Base-by-base conservation (phyloP, 2,797 vertebrate genomes). In the Allobates femoralis region DNA sequence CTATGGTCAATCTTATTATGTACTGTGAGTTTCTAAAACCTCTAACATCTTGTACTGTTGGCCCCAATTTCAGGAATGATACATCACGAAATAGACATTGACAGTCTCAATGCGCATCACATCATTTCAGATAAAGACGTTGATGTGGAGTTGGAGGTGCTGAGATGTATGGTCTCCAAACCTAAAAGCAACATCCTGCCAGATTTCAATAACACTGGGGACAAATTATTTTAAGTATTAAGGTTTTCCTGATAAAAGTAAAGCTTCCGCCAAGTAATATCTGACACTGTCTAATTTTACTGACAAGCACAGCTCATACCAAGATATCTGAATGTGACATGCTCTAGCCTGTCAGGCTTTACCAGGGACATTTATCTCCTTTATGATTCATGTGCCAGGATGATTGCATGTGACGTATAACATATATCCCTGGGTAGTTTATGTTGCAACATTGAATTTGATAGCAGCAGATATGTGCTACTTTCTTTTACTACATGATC, bases 391-490 rank as follows among this genome's bases (percentile, higher is more conserved):
- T 89, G 92, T 89, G 88, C 90, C 90, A 92, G 91, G 93, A 93
- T 94, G 93, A 95, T 93, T 93, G 92, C 90, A 91, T 90, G 90
- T 94, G 93, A 94, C 91, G 15, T 93, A 91, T 91, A 91, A 93
- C 93, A 92, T 93, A 91, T 94, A 93, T 92, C 94, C 93, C 92
- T 86, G 91, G 92, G 94, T 94, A 89, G 81, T 92, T 90, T 90
- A 88, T 89, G 81, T 91, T 93, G 79, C 19, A 90, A 91, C 90
- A 89, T 91, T 89, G 86, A 90, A 89, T 91, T 46, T 89, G 91
- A 91, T 90, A 91, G 90, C 90, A 91, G 90, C 88, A 90, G 89
- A 93, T 93, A 89, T 90, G 78, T 92, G 86, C 85, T 77, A 87
- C 90, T 90, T 88, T 21, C 0, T 91, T 90, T 91, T 91, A 93